Percentiles rank a stretch among this genome's conserved stretches.
Conservation (phyloP, 1,140 invertebrate genomes). For the Drosophila orena region DNA sequence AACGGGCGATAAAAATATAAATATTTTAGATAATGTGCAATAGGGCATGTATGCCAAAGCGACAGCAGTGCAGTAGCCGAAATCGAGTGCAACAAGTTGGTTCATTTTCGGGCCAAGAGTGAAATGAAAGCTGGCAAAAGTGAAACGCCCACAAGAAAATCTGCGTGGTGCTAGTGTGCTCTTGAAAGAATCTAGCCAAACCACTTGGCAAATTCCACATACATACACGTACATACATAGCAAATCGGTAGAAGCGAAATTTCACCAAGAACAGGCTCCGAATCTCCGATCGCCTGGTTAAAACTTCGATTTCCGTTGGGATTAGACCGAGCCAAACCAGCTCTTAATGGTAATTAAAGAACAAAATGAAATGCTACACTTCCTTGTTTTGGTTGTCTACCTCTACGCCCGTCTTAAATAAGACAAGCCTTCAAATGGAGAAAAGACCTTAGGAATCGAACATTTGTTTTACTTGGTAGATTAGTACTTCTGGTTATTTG, state of each 20-base stretch:
- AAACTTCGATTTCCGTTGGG: constrained; percentile 44
- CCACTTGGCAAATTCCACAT: constrained; percentile 78
- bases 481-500: too few relatives aligned
- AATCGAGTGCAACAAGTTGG: constrained; percentile 34
- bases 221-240: constrained; percentile 71
- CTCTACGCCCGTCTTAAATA: not conserved
- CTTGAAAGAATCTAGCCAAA: constrained; percentile 80
- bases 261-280: constrained; percentile 78
- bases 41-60: constrained; percentile 24
- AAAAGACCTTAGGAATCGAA: too few relatives aligned
- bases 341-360: constrained; percentile 73
- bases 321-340: constrained; percentile 27
- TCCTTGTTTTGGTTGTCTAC: not conserved
- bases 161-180: constrained; percentile 47
- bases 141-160: constrained; percentile 78
- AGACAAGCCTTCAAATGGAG: too few relatives aligned
- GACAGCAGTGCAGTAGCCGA: constrained; percentile 28
- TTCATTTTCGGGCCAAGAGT: constrained; percentile 40
- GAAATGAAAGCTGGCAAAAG: constrained; percentile 80
- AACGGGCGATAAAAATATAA: constrained; percentile 1
- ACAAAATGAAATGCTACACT: constrained; percentile 19
- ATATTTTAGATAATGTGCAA: constrained; percentile 31
- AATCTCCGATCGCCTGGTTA: constrained; percentile 39
- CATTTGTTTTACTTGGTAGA: too few relatives aligned
- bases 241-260: constrained; percentile 54